Evolutionary conservation across 2,888 invertebrate genomes (phyloP).

Genomic region (Glaucopsyche alexis): DNA sequence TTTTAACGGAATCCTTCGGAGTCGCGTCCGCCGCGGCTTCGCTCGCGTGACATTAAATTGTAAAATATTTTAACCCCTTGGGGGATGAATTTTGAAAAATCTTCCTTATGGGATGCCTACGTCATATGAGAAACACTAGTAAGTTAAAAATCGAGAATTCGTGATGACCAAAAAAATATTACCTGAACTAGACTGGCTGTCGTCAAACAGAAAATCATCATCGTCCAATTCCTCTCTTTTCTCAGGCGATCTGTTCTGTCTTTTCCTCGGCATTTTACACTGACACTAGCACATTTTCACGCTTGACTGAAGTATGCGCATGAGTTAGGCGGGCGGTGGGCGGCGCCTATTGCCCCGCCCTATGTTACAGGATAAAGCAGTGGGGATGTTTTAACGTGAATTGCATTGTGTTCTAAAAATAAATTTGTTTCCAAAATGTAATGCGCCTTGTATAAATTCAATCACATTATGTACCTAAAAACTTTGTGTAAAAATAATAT

Average conservation of each 20-base stretch:
- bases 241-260: slow-evolving; percentile 60
- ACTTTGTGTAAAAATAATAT: too few species aligned
- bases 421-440: background rate
- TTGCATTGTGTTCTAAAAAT: slow-evolving; percentile 11
- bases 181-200: slow-evolving; percentile 71
- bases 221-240: slow-evolving; percentile 67
- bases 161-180: background rate
- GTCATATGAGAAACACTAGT: too few species aligned
- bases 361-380: slow-evolving; percentile 49
- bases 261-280: slow-evolving; percentile 67
- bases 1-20: too few species aligned
- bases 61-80: too few species aligned
- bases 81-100: too few species aligned
- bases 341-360: slow-evolving; percentile 72
- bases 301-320: slow-evolving; percentile 52
- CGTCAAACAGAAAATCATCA: slow-evolving; percentile 72
- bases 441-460: too few species aligned
- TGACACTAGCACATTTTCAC: slow-evolving; percentile 43
- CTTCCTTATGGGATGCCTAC: too few species aligned
- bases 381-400: background rate
- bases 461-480: too few species aligned
- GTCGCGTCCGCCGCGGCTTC: too few species aligned
- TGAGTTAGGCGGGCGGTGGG: slow-evolving; percentile 72
- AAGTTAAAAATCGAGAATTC: too few species aligned
- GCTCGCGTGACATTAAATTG: too few species aligned